Percentiles rank a stretch among this genome's conserved stretches.
These are phyloP conservation scores for Maniola hyperantus DNA, from an alignment of 2,888 invertebrate genomes.

Conservation along the genomic window DNA sequence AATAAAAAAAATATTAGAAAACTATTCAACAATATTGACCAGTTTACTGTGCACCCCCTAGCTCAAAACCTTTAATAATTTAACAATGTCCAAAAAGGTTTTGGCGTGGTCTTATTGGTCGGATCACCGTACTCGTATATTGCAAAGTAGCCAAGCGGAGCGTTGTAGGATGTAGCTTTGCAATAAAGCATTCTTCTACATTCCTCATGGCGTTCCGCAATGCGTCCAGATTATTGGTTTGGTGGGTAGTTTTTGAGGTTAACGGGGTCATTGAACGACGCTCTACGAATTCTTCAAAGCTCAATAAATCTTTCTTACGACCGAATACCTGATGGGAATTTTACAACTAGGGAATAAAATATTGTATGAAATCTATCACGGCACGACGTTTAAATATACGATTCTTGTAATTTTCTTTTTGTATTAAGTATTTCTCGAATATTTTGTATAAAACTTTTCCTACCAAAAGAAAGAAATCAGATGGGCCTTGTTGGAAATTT, in stretches of 20 bases:
- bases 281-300: constrained; percentile 39
- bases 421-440: no score
- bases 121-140: constrained; percentile 10
- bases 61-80: no score
- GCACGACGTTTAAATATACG: not conserved
- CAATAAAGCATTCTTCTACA: constrained; percentile 59
- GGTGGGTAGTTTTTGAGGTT: constrained; percentile 50
- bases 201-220: constrained; percentile 61
- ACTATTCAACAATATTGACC: not conserved
- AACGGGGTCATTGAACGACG: constrained; percentile 53
- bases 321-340: constrained; percentile 6
- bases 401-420: not conserved
- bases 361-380: not conserved
- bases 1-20: not conserved
- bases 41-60: not conserved
- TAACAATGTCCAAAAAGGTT: constrained; percentile 9
- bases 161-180: constrained; percentile 41
- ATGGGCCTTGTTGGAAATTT: no score
- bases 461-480: not conserved
- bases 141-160: constrained; percentile 45
- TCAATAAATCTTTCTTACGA: constrained; percentile 17
- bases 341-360: constrained; percentile 10
- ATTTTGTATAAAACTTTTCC: not conserved
- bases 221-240: constrained; percentile 58
- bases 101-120: not conserved